Base-by-base conservation (phyloP, 2,888 invertebrate species). In the Leptinotarsa peninsularis region DNA sequence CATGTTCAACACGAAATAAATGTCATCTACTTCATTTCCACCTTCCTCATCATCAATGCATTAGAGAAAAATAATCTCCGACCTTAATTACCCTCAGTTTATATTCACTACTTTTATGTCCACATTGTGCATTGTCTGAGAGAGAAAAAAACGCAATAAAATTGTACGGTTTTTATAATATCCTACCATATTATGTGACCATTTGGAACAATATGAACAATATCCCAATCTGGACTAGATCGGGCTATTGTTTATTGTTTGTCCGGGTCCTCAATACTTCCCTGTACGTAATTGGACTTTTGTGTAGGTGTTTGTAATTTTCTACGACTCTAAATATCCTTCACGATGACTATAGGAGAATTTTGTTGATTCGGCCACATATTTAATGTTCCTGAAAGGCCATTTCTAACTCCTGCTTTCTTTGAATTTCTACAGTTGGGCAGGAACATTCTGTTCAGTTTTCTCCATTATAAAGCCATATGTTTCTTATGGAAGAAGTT, bases 241-340 rank as follows among this genome's bases (percentile, higher is more conserved):
- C 71, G 54, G 49, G 56, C 76, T 67, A 76, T 76, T 76, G 76
- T 76, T 74, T 71, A 76, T 76, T 76, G 76, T 76, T 74, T 21
- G 69, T 18, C 50, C 27, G 27, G 69, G 17, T 50, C 70, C 60
- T 63, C 56, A 18, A 21, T 33, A 68, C 63, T 76, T 76, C 74
- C 74, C 76, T 69, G 58, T 76, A 74, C 76, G 76, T 76, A 74
- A 75, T 72, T 63, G 27, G 13, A 60, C 49, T 75, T 27, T 60
- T 58, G 70, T 14, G 70, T 70, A 60, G 70, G 70, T 58, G 70
- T 70, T 54, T 60, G 27, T 43, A 3, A 43, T 43, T 43, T 43
- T 43, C 10, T 43, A 43, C 0, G 43, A 43, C 10, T 43, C 10
- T 3, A 43, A 43, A 43, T 13, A 43, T 33, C 10, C 10, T 10